A percentile compares a stretch with the other conserved stretches of the same genome.
Conservation (phyloP, 2,113 vertebrate genomes). For the Illadopsis cleaveri region DNA sequence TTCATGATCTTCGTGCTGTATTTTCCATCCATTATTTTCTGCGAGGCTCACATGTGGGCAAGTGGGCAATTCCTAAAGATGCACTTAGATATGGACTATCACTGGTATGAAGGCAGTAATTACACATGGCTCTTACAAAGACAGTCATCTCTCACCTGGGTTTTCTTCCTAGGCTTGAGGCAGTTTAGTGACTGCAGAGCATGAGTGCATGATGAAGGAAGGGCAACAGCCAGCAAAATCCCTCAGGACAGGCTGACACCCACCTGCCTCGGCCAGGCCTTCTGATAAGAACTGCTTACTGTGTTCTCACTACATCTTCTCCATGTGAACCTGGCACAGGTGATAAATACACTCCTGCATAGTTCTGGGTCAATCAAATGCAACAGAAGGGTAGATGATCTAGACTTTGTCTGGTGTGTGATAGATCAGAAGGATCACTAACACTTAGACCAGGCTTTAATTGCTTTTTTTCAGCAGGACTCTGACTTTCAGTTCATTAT, state of each 20-base stretch:
- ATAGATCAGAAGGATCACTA: neutral
- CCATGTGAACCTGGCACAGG: rapidly evolving
- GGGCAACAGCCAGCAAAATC: neutral
- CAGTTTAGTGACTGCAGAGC: neutral
- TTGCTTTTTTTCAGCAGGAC: rapidly evolving
- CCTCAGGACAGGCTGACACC: neutral
- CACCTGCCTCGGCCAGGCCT: neutral
- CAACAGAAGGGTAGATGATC: rapidly evolving
- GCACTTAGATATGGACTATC: neutral
- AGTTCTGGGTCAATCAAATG: neutral
- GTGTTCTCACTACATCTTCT: neutral
- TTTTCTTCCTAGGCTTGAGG: neutral
- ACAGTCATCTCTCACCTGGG: rapidly evolving
- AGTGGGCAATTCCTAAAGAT: neutral
- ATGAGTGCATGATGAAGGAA: neutral
- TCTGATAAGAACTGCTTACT: neutral
- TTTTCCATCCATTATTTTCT: neutral
- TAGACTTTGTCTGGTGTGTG: neutral
- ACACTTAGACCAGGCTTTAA: neutral
- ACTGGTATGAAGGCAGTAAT: neutral
- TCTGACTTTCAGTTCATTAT: neutral
- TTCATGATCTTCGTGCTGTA: neutral
- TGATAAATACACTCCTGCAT: rapidly evolving
- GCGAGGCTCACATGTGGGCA: rapidly evolving
- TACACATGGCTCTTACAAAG: neutral